Evolutionary conservation across 2,113 vertebrate species (phyloP), one percentile per base, ranked within the genome.

Genomic region (Pelvicachromis taeniatus): DNA sequence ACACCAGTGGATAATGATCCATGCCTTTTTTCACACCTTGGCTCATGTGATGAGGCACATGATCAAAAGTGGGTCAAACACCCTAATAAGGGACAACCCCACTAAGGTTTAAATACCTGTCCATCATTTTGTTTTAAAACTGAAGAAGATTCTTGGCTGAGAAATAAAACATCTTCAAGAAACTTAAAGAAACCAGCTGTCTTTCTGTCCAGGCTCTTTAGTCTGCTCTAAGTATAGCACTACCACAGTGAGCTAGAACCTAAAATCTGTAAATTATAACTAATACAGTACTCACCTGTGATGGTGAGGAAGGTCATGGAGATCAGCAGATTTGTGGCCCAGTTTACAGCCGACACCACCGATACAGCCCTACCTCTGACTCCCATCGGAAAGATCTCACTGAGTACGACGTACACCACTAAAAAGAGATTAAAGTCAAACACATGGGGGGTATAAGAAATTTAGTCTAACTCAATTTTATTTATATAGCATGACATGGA

Each of bases 361-460:
- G 98, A 97, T 90, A 98, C 97, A 29, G 98, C 98, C 52, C 96
- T 96, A 88, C 98, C 98, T 96, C 98, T 93, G 84, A 99, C 96
- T 26, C 97, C 98, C 85, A 96, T 97, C 0, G 98, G 98, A 81
- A 99, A 99, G 90, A 99, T 98, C 94, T 99, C 98, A 21, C 98
- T 99, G 90, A 99, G 88, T 56, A 99, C 95, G 85, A 99, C 93
- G 92, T 99, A 99, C 31, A 97, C 97, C 97, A 99, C 98, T 99
- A 89, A 83, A 84, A 48, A 29, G 93, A 81, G 53, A 81, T 53
- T 33, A 35, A 31, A 7, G 40, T 17, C n/a, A 50, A n/a, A 52
- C 1, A 84, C 61, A 50, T 1, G 7, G 6, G 3, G 7, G 19
- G 19, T 4, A n/a, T 42, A 33, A 59, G 10, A 42, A 42, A 61